These are phyloP conservation scores for Vesta saturnalis DNA, from an alignment of 2,888 invertebrate species.

Conservation along the genomic window DNA sequence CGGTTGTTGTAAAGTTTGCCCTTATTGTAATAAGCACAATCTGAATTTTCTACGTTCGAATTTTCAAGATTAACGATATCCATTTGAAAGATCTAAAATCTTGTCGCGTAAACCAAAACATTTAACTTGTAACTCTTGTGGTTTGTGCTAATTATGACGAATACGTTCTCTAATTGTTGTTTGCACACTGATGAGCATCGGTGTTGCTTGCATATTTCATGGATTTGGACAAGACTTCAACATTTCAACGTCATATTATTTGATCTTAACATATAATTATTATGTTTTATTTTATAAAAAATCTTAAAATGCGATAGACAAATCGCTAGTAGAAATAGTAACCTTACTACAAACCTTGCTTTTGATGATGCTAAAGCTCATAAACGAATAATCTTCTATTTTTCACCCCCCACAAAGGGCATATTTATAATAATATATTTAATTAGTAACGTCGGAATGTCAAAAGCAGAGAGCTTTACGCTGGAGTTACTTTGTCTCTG, in stretches of 20 bases:
- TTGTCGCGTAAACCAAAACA: slow-evolving; percentile 55
- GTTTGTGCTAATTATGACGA: slow-evolving; percentile 57
- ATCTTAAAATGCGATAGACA: background rate
- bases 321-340: slow-evolving; percentile 8
- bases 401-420: slow-evolving; percentile 53
- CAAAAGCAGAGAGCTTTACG: slow-evolving; percentile 60
- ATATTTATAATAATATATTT: slow-evolving; percentile 61
- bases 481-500: slow-evolving; percentile 59
- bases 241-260: slow-evolving; percentile 31
- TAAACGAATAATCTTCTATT: slow-evolving; percentile 57
- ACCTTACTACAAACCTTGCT: slow-evolving; percentile 27
- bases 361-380: slow-evolving; percentile 28
- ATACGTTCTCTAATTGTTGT: slow-evolving; percentile 58
- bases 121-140: slow-evolving; percentile 57
- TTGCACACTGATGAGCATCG: slow-evolving; percentile 53
- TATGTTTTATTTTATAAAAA: slow-evolving; percentile 13
- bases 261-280: slow-evolving; percentile 21
- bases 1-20: too few relatives aligned
- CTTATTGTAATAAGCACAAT: too few relatives aligned
- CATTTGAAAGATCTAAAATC: slow-evolving; percentile 49
- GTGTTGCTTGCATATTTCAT: slow-evolving; percentile 57
- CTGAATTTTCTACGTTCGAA: slow-evolving; percentile 1
- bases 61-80: slow-evolving; percentile 38
- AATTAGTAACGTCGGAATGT: slow-evolving; percentile 59
- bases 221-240: slow-evolving; percentile 49